A percentile compares a stretch with the other conserved stretches of the same genome.
Evolutionary conservation across 2,797 vertebrate species (phyloP).

Genomic region (Avahi laniger): DNA sequence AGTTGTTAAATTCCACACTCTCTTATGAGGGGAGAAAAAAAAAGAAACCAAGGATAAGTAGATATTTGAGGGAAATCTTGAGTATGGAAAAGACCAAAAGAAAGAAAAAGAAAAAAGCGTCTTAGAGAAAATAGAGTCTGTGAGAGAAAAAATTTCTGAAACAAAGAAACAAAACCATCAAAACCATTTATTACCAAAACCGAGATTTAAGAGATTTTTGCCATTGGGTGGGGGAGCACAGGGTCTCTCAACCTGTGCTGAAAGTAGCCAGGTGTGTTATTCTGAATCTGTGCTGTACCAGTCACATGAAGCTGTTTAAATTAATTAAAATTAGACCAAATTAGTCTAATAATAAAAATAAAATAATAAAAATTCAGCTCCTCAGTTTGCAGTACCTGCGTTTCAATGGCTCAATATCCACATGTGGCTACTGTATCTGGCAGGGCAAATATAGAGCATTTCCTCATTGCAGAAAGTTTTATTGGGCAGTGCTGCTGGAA

Average conservation of each 20-base stretch:
- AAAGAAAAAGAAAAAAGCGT: background rate
- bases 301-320: background rate
- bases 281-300: background rate
- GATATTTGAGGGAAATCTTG: background rate
- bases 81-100: background rate
- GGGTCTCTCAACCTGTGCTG: background rate
- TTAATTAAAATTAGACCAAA: background rate
- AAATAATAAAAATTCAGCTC: background rate
- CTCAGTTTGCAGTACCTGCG: background rate
- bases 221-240: too few relatives aligned
- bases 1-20: background rate
- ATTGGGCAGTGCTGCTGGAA: background rate
- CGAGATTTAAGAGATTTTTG: background rate
- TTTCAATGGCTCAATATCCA: background rate
- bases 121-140: background rate
- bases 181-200: background rate
- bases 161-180: background rate
- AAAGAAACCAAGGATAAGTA: background rate
- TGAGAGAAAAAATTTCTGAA: background rate
- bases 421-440: background rate
- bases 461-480: background rate
- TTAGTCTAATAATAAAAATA: background rate
- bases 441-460: background rate
- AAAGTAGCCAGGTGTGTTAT: background rate
- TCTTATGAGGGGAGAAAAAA: background rate